Percentiles rank a stretch among this genome's conserved stretches.
These are phyloP conservation scores for Poliocrania exsul DNA, from an alignment of 2,797 vertebrate species.

Conservation along the genomic window DNA sequence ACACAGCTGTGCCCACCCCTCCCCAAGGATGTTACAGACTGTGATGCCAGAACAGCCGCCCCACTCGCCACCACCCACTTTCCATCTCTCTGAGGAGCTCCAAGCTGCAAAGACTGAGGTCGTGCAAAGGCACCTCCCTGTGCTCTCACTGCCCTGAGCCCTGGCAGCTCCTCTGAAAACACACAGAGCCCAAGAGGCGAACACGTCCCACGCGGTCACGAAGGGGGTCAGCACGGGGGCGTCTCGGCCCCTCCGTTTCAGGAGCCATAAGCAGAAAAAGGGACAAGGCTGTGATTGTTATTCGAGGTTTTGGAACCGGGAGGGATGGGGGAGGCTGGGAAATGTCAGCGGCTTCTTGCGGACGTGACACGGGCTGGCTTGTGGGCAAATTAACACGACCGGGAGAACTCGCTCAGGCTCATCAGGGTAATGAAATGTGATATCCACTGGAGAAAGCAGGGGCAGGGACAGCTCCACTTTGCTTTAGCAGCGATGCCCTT, in stretches of 20 bases:
- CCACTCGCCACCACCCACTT: rapidly evolving
- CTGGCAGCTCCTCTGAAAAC: neutral
- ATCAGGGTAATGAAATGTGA: constrained; percentile 73
- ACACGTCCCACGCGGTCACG: rapidly evolving
- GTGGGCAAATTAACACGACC: constrained; percentile 53
- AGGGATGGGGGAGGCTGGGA: constrained; percentile 15
- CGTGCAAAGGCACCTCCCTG: neutral
- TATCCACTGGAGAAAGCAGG: constrained; percentile 45
- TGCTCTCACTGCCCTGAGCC: neutral
- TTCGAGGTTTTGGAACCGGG: rapidly evolving
- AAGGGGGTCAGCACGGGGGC: neutral
- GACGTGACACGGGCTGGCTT: constrained; percentile 43
- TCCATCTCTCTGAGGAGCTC: neutral
- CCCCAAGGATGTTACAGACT: neutral
- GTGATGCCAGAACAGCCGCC: neutral
- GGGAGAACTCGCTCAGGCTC: constrained; percentile 1
- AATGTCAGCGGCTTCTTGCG: constrained; percentile 25
- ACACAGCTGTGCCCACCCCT: neutral
- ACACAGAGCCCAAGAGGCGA: neutral
- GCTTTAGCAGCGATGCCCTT: constrained; percentile 35
- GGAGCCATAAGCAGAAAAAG: neutral
- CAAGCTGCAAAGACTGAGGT: neutral
- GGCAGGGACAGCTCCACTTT: neutral
- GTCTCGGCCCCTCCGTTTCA: neutral
- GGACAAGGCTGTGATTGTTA: neutral